Conservation (phyloP, 2,113 vertebrate genomes). For the Myanophis thanlyinensis region DNA sequence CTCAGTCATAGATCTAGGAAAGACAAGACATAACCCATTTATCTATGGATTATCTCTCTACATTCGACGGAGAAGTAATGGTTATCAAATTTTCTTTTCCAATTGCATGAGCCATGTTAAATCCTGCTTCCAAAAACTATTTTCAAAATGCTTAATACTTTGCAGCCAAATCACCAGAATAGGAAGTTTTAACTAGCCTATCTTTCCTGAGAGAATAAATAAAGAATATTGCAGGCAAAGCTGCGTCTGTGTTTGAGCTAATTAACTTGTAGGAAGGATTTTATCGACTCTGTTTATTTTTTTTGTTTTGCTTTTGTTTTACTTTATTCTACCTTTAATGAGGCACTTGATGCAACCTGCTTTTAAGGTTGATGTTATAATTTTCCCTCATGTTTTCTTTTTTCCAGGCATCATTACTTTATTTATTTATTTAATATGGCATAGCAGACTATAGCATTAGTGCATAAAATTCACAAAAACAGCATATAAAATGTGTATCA, state of each 20-base stretch:
- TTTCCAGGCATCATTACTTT: background rate
- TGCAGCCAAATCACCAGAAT: background rate
- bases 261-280: background rate
- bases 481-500: background rate
- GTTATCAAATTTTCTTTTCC: background rate
- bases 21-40: no score
- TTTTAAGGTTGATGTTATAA: background rate
- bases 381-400: background rate
- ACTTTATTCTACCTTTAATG: background rate
- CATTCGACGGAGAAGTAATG: background rate
- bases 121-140: background rate
- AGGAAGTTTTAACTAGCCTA: background rate
- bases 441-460: background rate
- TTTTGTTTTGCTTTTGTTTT: background rate
- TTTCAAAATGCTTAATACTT: background rate
- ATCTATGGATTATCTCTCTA: no score
- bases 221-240: background rate
- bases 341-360: background rate
- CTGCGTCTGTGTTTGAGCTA: background rate
- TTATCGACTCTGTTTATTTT: background rate
- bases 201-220: background rate
- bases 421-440: background rate
- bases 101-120: background rate
- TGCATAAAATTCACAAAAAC: background rate
- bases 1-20: no score